phyloP scores from a whole-genome alignment of 2,797 vertebrate genomes.

The Sitta carolinensis region DNA sequence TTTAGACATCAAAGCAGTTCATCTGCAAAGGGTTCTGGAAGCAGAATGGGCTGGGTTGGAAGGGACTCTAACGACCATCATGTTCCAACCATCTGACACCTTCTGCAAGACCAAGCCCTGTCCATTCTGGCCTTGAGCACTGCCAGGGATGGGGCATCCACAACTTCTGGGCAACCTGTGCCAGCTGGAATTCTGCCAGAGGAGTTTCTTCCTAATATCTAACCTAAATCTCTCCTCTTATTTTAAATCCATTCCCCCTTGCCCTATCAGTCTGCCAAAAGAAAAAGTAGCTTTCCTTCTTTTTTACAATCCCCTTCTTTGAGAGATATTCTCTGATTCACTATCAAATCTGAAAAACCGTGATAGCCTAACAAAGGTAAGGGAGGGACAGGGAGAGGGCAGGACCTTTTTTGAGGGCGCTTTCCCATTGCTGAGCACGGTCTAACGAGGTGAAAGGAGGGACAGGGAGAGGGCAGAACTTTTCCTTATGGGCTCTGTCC shows the following conservation, averaged over 20 bases:
- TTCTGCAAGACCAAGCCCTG: accelerated
- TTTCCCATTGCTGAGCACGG: background rate
- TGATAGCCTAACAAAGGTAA: background rate
- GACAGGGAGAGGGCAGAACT: background rate
- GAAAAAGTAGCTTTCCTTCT: background rate
- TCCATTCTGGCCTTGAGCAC: background rate
- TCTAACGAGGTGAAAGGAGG: too few species aligned
- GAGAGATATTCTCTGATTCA: background rate
- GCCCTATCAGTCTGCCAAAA: background rate
- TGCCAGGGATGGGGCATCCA: background rate
- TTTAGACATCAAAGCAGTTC: accelerated
- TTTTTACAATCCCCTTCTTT: background rate
- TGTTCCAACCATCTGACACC: background rate
- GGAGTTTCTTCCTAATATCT: background rate
- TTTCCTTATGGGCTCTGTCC: too few species aligned
- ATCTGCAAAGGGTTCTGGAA: background rate
- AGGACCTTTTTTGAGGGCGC: accelerated
- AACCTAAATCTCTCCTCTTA: background rate
- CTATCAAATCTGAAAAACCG: accelerated
- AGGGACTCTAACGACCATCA: background rate
- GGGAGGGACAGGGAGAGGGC: too few species aligned
- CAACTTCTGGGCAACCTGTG: background rate
- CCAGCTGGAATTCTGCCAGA: background rate
- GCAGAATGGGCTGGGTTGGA: background rate
- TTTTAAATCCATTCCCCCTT: background rate